Percentiles rank a stretch among this genome's conserved stretches.
Evolutionary conservation across 2,888 invertebrate species (phyloP).

Genomic region (Leucania comma): DNA sequence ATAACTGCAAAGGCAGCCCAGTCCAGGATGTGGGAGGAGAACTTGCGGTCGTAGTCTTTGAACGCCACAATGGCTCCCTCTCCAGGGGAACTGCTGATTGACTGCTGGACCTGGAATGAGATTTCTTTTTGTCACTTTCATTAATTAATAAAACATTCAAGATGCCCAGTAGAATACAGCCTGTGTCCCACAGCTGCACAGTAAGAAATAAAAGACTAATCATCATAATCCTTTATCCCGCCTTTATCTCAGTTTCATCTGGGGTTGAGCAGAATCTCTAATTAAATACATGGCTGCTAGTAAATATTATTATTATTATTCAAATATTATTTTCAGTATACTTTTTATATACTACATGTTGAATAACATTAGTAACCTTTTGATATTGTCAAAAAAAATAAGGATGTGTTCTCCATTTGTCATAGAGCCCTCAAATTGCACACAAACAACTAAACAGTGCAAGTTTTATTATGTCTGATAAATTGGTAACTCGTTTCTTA

Average conservation of each 20-base stretch:
- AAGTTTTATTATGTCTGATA: no score
- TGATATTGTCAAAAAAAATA: no score
- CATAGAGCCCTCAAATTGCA: no score
- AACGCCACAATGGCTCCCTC: conserved; percentile 98
- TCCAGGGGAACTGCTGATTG: conserved; percentile 97
- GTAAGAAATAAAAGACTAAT: neutral
- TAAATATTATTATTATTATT: no score
- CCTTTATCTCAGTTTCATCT: neutral
- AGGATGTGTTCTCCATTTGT: no score
- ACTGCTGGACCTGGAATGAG: conserved; percentile 92
- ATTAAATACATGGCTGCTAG: no score
- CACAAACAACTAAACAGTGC: no score
- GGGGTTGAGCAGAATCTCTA: neutral
- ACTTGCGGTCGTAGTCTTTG: conserved; percentile 98
- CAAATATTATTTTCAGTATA: no score
- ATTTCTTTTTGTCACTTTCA: conserved; percentile 4
- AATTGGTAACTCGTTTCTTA: no score
- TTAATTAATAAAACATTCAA: neutral
- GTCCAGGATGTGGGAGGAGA: conserved; percentile 99
- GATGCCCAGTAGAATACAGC: neutral
- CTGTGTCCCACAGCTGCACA: neutral
- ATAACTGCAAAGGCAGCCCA: conserved; percentile 99
- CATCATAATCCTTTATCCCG: neutral
- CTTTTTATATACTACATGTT: no score
- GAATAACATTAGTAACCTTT: no score